These are phyloP conservation scores for Boulengeromyrus knoepffleri DNA, from an alignment of 2,113 vertebrate species.

Conservation along the genomic window DNA sequence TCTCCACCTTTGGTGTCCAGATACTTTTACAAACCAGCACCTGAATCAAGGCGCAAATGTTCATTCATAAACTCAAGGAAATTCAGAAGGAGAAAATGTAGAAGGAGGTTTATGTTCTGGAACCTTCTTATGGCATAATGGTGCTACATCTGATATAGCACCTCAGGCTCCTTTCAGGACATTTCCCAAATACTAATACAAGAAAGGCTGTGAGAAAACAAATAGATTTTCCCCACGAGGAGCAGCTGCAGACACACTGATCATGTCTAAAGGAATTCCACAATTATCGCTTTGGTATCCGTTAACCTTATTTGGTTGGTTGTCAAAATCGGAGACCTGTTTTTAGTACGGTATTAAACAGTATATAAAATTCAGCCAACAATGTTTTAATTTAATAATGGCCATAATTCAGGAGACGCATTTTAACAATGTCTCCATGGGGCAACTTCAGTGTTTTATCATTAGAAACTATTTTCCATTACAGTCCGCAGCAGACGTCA, in stretches of 20 bases:
- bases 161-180: neutral
- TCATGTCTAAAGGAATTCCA: neutral
- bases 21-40: neutral
- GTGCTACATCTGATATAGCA: neutral
- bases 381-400: slow-evolving; percentile 12
- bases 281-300: neutral
- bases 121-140: neutral
- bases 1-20: neutral
- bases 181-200: neutral
- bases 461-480: slow-evolving; percentile 37
- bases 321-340: neutral
- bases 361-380: neutral
- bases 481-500: slow-evolving; percentile 24
- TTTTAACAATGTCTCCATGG: slow-evolving; percentile 30
- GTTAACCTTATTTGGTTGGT: neutral
- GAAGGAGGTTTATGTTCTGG: neutral
- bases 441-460: slow-evolving; percentile 19
- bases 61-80: neutral
- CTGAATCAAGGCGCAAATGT: neutral
- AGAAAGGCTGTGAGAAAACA: neutral
- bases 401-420: slow-evolving; percentile 32
- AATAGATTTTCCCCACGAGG: neutral
- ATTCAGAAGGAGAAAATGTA: neutral
- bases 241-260: neutral
- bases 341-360: neutral